Percentiles rank a stretch among this genome's conserved stretches.
Evolutionary conservation across 1,140 invertebrate genomes (phyloP).

Genomic region (Atta cephalotes): DNA sequence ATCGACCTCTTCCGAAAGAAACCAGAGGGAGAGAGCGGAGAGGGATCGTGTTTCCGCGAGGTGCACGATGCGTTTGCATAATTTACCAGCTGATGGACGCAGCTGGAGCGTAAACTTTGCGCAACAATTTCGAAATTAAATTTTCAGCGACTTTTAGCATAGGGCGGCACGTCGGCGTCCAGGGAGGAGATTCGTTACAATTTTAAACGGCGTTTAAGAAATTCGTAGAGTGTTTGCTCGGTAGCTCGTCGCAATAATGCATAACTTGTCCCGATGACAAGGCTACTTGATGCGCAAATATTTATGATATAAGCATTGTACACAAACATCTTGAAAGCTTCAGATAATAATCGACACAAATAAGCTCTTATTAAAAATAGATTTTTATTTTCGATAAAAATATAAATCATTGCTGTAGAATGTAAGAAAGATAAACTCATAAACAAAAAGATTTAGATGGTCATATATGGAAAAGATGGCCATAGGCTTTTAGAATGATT

Average conservation of each 20-base stretch:
- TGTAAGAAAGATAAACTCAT: too few species aligned
- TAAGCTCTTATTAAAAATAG: neutral
- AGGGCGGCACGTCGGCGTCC: neutral
- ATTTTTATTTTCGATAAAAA: neutral
- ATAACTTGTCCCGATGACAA: neutral
- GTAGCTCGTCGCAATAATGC: slow-evolving; percentile 11
- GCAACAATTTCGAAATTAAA: slow-evolving; percentile 63
- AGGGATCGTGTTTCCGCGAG: slow-evolving; percentile 44
- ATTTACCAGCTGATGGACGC: slow-evolving; percentile 61
- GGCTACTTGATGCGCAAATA: slow-evolving; percentile 7
- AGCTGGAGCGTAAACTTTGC: slow-evolving; percentile 56
- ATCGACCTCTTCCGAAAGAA: slow-evolving; percentile 35
- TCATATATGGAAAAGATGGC: too few species aligned
- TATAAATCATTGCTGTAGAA: neutral
- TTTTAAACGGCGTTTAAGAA: slow-evolving; percentile 54
- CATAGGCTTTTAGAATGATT: too few species aligned
- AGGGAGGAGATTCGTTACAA: slow-evolving; percentile 36
- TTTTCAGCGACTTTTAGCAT: slow-evolving; percentile 61
- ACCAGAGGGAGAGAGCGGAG: neutral
- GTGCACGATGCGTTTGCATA: slow-evolving; percentile 59
- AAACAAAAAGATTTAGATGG: too few species aligned
- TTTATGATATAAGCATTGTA: neutral
- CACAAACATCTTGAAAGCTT: neutral
- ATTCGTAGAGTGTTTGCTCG: neutral
- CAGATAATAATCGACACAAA: neutral